These are phyloP conservation scores for Ganaspis brasiliensis DNA, from an alignment of 2,888 invertebrate genomes.

Conservation along the genomic window DNA sequence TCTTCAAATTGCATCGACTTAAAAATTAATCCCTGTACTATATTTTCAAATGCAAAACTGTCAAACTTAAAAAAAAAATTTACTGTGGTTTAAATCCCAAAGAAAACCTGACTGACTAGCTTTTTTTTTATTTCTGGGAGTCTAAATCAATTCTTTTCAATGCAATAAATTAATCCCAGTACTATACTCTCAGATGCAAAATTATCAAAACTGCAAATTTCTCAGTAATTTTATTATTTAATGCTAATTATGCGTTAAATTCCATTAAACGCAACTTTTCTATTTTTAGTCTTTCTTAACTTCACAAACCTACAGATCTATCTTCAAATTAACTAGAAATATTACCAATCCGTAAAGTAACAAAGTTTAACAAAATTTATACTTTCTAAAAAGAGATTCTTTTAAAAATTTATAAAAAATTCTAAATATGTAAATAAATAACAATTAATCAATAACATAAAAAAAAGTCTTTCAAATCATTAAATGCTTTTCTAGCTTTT, in stretches of 20 bases:
- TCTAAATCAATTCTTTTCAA: not conserved
- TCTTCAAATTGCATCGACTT: not conserved
- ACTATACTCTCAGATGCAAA: no score
- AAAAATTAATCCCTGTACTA: conserved; percentile 18
- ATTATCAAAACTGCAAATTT: no score
- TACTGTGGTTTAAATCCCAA: not conserved
- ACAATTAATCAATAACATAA: conserved; percentile 3
- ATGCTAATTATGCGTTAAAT: not conserved
- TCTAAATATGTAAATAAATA: not conserved
- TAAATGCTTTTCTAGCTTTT: not conserved
- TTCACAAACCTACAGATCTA: not conserved
- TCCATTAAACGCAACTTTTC: conserved; percentile 1
- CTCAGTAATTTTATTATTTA: not conserved
- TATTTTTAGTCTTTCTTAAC: not conserved
- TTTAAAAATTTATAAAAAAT: conserved; percentile 1
- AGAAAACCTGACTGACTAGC: conserved; percentile 52
- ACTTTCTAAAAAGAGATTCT: not conserved
- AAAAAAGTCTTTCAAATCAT: not conserved
- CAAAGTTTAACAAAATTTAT: not conserved
- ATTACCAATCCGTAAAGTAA: not conserved
- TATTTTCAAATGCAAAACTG: conserved; percentile 8
- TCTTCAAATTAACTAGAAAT: not conserved
- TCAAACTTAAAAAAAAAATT: not conserved
- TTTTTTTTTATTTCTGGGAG: not conserved
- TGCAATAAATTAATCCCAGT: not conserved